A percentile compares a stretch with the other conserved stretches of the same genome.
These are phyloP conservation scores for Arothron firmamentum DNA, from an alignment of 2,113 vertebrate genomes.

Conservation along the genomic window DNA sequence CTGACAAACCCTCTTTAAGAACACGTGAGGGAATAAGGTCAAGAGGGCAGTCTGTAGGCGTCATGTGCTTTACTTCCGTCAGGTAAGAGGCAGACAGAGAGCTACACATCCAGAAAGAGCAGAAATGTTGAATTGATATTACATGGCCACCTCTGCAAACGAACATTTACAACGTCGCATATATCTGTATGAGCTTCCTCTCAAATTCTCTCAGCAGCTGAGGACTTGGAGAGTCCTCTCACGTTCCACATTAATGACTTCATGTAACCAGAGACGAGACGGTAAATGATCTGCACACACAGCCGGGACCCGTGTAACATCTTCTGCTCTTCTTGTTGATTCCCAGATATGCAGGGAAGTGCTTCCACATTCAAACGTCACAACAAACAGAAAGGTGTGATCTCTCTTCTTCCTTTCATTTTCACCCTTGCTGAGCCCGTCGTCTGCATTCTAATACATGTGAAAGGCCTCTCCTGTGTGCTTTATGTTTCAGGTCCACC, in stretches of 20 bases:
- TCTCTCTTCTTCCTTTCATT: constrained; percentile 7
- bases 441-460: constrained; percentile 19
- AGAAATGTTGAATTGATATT: background rate
- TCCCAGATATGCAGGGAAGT: constrained; percentile 29
- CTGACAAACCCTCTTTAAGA: too few relatives aligned
- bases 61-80: background rate
- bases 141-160: constrained; percentile 5
- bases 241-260: constrained; percentile 56
- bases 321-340: constrained; percentile 10
- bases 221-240: constrained; percentile 8
- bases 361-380: constrained; percentile 28
- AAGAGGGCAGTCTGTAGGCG: too few relatives aligned
- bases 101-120: too few relatives aligned
- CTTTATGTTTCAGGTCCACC: constrained; percentile 10
- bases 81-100: too few relatives aligned
- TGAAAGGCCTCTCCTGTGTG: constrained; percentile 18
- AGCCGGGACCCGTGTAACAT: constrained; percentile 19
- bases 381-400: constrained; percentile 30
- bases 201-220: constrained; percentile 27
- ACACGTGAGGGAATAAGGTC: too few relatives aligned
- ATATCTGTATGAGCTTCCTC: constrained; percentile 25
- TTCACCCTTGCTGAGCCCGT: background rate
- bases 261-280: constrained; percentile 47
- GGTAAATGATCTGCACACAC: constrained; percentile 23
- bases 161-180: constrained; percentile 35